These are phyloP conservation scores for Hassar affinis DNA, from an alignment of 2,113 vertebrate genomes.

Conservation along the genomic window DNA sequence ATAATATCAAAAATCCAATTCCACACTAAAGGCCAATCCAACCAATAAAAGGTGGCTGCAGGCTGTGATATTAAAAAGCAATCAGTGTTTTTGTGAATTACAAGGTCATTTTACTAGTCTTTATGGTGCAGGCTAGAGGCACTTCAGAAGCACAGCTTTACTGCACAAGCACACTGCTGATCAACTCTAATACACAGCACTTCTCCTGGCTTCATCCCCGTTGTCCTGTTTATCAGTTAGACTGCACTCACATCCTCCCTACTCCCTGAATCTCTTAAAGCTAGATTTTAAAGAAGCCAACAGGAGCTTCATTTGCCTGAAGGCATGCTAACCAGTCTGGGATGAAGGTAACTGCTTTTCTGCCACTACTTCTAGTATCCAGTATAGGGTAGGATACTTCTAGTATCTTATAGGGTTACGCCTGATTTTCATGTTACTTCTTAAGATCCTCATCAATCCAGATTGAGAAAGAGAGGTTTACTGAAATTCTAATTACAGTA, in stretches of 20 bases:
- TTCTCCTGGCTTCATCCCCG: not conserved
- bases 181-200: not conserved
- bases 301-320: not conserved
- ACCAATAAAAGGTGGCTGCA: constrained; percentile 65
- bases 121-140: constrained; percentile 42
- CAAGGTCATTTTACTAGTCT: constrained; percentile 57
- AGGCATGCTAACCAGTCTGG: not conserved
- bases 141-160: constrained; percentile 16
- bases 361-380: not conserved
- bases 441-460: not conserved
- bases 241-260: not conserved
- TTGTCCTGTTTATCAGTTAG: not conserved
- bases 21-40: constrained; percentile 69
- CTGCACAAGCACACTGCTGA: constrained; percentile 5
- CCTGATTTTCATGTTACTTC: constrained; percentile 10
- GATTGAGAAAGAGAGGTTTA: not conserved
- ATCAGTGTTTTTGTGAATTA: constrained; percentile 67
- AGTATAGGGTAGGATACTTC: too few species aligned
- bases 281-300: not conserved
- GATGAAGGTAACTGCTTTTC: not conserved
- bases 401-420: not conserved
- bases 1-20: constrained; percentile 75
- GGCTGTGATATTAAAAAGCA: constrained; percentile 75
- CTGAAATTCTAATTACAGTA: not conserved
- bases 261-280: not conserved